These are phyloP conservation scores for Seladonia tumulorum DNA, from an alignment of 2,888 invertebrate species.

Conservation along the genomic window DNA sequence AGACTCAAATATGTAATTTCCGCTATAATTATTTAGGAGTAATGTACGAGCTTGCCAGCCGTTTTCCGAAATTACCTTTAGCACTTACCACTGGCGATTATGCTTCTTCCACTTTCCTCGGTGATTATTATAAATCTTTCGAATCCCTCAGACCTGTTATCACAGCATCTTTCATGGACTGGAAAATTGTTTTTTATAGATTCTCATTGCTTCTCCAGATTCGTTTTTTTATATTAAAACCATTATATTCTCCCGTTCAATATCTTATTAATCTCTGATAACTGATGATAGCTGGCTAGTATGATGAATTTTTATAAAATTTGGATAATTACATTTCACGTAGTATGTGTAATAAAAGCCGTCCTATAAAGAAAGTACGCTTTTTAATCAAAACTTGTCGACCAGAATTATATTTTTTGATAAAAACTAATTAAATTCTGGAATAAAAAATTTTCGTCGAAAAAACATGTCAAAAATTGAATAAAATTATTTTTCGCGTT, in stretches of 20 bases:
- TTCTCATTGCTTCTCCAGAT: background rate
- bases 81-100: background rate
- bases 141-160: background rate
- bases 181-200: background rate
- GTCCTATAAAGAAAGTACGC: background rate
- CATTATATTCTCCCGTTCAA: too few species aligned
- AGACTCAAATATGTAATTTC: conserved; percentile 8
- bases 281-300: background rate
- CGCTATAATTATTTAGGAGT: background rate
- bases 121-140: background rate
- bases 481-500: too few species aligned
- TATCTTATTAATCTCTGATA: background rate
- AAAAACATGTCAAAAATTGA: background rate
- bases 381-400: background rate
- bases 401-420: background rate
- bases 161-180: background rate
- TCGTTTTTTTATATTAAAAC: background rate
- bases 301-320: background rate
- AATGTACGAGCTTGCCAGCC: background rate
- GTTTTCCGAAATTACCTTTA: background rate
- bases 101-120: background rate
- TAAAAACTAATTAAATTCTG: background rate
- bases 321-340: background rate
- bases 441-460: background rate
- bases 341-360: background rate